Conservation (phyloP, 2,888 invertebrate species). For the Priocnemis perturbator region DNA sequence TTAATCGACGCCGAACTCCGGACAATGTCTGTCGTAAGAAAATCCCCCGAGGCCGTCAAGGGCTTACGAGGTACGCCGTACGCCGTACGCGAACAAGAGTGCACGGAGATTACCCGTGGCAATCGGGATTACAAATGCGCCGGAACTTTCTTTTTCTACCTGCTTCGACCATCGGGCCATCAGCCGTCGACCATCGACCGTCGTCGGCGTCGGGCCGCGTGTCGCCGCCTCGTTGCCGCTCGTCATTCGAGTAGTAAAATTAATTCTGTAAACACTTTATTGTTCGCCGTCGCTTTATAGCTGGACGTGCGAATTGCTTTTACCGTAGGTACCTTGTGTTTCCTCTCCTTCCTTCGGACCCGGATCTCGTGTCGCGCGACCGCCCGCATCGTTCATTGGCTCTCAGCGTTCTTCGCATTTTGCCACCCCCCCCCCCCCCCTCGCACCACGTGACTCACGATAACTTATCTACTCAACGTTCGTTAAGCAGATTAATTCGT, state of each 20-base stretch:
- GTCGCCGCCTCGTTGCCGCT: conserved; percentile 23
- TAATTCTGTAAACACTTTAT: conserved; percentile 70
- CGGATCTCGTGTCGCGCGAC: conserved; percentile 57
- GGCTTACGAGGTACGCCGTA: too few relatives aligned
- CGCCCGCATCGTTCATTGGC: conserved; percentile 31
- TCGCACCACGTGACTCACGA: conserved; percentile 8
- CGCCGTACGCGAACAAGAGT: too few relatives aligned
- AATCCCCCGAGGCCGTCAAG: too few relatives aligned
- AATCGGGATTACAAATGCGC: too few relatives aligned
- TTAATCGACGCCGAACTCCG: too few relatives aligned
- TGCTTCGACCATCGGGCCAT: conserved; percentile 18
- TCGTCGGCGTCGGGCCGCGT: too few relatives aligned
- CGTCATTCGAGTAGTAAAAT: conserved; percentile 63
- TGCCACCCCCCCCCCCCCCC: background rate
- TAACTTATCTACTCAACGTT: conserved; percentile 12
- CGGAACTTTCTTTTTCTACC: conserved; percentile 53
- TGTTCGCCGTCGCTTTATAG: conserved; percentile 64
- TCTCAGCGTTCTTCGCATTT: background rate
- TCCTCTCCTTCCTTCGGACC: conserved; percentile 26
- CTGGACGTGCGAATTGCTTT: conserved; percentile 64
- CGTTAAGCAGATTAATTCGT: conserved; percentile 9
- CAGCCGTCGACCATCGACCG: too few relatives aligned
- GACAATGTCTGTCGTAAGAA: too few relatives aligned
- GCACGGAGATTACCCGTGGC: too few relatives aligned
- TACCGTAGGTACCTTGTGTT: conserved; percentile 48